A percentile compares a stretch with the other conserved stretches of the same genome.
Conservation (phyloP, 2,888 invertebrate species). For the Eristalinus sepulchralis region DNA sequence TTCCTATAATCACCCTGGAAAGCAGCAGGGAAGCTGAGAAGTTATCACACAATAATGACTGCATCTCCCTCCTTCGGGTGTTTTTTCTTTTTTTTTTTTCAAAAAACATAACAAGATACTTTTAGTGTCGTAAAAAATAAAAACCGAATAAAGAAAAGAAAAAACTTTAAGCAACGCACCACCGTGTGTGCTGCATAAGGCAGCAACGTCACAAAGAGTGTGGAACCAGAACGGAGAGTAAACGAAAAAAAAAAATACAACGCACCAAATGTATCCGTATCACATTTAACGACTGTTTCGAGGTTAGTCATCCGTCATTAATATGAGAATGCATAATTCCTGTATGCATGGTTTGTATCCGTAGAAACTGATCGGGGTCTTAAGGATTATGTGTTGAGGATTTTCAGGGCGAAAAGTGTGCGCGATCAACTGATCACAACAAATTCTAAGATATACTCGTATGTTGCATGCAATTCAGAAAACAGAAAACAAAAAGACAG, state of each 20-base stretch:
- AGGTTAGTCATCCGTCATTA: conserved; percentile 68
- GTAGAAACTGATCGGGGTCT: too few relatives aligned
- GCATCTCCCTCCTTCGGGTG: conserved; percentile 11
- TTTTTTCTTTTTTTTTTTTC: too few relatives aligned
- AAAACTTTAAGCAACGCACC: background rate
- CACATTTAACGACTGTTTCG: conserved; percentile 66
- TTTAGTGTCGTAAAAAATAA: conserved; percentile 73
- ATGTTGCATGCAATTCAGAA: too few relatives aligned
- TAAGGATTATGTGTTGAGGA: background rate
- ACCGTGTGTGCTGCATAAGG: conserved; percentile 3
- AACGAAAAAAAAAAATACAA: too few relatives aligned
- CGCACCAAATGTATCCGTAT: conserved; percentile 49
- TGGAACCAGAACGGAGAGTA: conserved; percentile 5
- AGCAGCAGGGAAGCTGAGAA: conserved; percentile 68
- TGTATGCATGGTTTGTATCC: background rate
- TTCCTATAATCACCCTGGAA: conserved; percentile 66
- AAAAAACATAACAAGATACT: conserved; percentile 69
- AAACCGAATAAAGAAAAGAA: conserved; percentile 61
- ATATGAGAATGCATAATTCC: conserved; percentile 59
- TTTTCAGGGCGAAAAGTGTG: too few relatives aligned
- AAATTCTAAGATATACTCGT: too few relatives aligned
- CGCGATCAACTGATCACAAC: too few relatives aligned
- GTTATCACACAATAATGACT: conserved; percentile 68
- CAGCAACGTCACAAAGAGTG: conserved; percentile 12
- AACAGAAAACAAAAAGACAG: background rate